Base-by-base conservation (phyloP, 2,113 vertebrate species). In the Phyllopteryx taeniolatus region DNA sequence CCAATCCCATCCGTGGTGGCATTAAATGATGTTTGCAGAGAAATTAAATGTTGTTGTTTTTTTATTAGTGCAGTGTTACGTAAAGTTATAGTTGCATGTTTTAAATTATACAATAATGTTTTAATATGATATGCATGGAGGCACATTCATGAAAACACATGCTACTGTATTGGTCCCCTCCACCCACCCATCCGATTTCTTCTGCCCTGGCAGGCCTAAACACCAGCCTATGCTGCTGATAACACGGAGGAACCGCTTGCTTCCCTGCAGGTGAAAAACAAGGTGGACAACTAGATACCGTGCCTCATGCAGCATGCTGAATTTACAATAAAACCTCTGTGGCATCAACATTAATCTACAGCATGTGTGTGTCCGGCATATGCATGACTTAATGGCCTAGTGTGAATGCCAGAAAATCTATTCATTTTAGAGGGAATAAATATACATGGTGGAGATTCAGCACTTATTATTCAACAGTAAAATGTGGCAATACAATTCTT, bases 331-430 rank as follows among this genome's bases (percentile, higher is more conserved):
- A 70, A 73, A 70, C 66, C 80, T 77, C 69, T 43, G 61, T 69
- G 72, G 72, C 81, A 71, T 76, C 72, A 66, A 69, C 81, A 86
- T 84, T 80, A 81, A 86, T 88, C 84, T 84, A 71, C 76, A 62
- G 62, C 0, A 14, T 60, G 74, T 13, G 49, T 72, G 17, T 39
- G 20, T 78, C 74, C 73, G 68, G 81, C 73, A 82, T n/a, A 61
- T 17, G 15, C 79, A 65, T 77, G 82, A 80, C 85, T 84, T 81
- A 86, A 75, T 71, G 75, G 73, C 68, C 1, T n/a, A 44, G 72
- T 69, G 64, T 31, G 75, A 62, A 70, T 64, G 75, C 78, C 71
- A 60, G 60, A 63, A 70, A 75, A 71, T 77, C 70, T 42, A 69
- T 82, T 82, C 74, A 73, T 72, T 83, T 76, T 19, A 39, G 79